Evolutionary conservation across 2,113 vertebrate species (phyloP).

Genomic region (Progne subis): DNA sequence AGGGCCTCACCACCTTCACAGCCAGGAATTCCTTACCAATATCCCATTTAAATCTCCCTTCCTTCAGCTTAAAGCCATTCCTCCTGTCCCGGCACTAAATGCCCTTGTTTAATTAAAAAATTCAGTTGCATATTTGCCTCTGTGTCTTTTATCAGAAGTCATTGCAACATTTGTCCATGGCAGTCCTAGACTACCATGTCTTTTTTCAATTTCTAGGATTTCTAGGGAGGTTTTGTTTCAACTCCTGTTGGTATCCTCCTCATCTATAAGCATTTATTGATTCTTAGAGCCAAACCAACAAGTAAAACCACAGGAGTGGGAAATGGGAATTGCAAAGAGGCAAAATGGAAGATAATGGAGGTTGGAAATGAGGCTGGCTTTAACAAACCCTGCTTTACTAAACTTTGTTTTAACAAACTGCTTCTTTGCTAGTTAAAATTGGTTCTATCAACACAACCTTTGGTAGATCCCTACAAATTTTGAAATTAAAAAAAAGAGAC

Average conservation of each 20-base stretch:
- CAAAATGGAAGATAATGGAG: not conserved
- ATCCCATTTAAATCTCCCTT: not conserved
- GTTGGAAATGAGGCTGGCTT: constrained; percentile 51
- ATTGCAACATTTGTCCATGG: not conserved
- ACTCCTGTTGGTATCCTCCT: not conserved
- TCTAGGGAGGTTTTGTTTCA: not conserved
- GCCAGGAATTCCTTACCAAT: not conserved
- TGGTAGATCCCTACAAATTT: constrained; percentile 70
- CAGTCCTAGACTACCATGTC: not conserved
- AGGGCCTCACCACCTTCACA: not conserved
- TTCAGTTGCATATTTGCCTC: not conserved
- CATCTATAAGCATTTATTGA: not conserved
- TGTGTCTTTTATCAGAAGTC: not conserved
- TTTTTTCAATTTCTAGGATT: not conserved
- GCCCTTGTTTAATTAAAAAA: not conserved
- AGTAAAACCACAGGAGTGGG: not conserved
- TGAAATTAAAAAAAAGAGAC: not conserved
- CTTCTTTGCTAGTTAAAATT: constrained; percentile 75
- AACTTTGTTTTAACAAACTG: constrained; percentile 69
- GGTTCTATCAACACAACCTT: constrained; percentile 78
- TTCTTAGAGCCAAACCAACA: constrained; percentile 11
- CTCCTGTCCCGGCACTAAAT: not conserved
- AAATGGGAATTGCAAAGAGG: not conserved
- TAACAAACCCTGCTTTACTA: constrained; percentile 69
- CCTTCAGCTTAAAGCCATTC: not conserved